Evolutionary conservation across 2,113 vertebrate genomes (phyloP).

Genomic region (Planiliza haematocheilus): DNA sequence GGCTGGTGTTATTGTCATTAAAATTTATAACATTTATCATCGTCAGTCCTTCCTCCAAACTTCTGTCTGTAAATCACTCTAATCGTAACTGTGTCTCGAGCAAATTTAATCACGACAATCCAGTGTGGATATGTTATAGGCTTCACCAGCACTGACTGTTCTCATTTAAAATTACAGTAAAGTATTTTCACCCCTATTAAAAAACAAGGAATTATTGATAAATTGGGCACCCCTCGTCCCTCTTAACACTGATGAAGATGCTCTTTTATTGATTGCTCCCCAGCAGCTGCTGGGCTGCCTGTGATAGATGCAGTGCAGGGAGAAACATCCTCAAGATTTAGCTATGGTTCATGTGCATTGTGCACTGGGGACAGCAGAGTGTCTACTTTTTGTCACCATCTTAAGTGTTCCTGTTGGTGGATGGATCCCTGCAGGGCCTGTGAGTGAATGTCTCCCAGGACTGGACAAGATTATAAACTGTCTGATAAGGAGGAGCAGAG

Average conservation of each 20-base stretch:
- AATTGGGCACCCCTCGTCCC: conserved; percentile 16
- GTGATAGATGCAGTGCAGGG: conserved; percentile 59
- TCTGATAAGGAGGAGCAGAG: conserved; percentile 70
- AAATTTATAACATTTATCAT: conserved; percentile 49
- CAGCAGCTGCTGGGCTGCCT: conserved; percentile 40
- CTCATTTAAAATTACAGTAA: not conserved
- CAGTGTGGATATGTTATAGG: not conserved
- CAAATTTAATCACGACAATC: conserved; percentile 18
- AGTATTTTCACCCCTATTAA: conserved; percentile 22
- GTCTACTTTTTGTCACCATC: conserved; percentile 53
- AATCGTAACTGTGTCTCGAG: not conserved
- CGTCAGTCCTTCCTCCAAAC: conserved; percentile 16
- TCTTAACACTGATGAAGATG: conserved; percentile 58
- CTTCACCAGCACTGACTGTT: conserved; percentile 13
- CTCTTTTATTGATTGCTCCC: conserved; percentile 58
- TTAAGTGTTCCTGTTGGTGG: conserved; percentile 58
- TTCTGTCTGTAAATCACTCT: conserved; percentile 55
- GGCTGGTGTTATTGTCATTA: conserved; percentile 36
- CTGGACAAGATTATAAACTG: conserved; percentile 74
- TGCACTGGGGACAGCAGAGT: conserved; percentile 45
- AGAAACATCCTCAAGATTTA: conserved; percentile 44
- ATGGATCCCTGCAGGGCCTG: conserved; percentile 57
- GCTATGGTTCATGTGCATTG: conserved; percentile 49
- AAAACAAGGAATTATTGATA: conserved; percentile 40
- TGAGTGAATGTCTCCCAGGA: conserved; percentile 66